A percentile compares a stretch with the other conserved stretches of the same genome.
phyloP scores from a whole-genome alignment of 2,113 vertebrate genomes.

The Myodes glareolus region DNA sequence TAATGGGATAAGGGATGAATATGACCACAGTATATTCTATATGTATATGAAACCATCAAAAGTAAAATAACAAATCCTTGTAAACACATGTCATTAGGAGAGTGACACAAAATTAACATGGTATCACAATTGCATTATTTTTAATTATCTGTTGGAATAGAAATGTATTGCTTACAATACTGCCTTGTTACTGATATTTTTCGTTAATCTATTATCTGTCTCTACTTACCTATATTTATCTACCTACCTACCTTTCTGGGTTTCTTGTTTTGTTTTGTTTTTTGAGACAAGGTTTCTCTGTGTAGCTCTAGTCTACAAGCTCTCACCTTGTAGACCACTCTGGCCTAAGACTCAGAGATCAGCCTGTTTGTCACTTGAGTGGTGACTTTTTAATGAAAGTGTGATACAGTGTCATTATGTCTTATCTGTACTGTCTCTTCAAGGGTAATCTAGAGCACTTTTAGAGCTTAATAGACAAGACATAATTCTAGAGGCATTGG shows the following conservation, averaged over 20 bases:
- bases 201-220: no score
- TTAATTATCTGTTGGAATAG: neutral
- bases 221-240: no score
- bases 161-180: neutral
- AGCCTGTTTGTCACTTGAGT: no score
- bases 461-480: neutral
- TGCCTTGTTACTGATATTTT: neutral
- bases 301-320: no score
- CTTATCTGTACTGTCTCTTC: neutral
- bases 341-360: no score
- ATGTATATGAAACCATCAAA: neutral
- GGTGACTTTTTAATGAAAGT: neutral
- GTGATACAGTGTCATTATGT: neutral
- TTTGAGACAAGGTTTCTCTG: no score
- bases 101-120: neutral
- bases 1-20: neutral
- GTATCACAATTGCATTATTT: neutral
- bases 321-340: no score
- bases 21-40: neutral
- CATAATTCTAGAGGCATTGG: neutral
- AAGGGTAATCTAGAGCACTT: neutral
- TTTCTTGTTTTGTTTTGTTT: no score
- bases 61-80: neutral
- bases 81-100: slow-evolving; percentile 11
- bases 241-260: no score